Evolutionary conservation across 1,140 invertebrate species (phyloP).

Genomic region (Drosophila nebulosa): DNA sequence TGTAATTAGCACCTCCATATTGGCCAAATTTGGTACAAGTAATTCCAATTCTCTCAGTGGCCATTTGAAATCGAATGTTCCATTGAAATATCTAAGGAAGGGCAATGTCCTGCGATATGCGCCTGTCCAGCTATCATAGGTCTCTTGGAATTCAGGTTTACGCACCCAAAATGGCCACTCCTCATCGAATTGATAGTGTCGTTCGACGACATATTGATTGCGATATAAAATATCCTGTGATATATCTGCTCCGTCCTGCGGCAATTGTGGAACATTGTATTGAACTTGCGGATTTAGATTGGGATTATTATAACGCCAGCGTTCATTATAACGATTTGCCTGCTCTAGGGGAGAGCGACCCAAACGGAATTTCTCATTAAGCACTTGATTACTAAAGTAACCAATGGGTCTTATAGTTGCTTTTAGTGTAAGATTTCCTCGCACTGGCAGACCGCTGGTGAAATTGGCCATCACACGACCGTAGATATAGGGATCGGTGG

Average conservation of each 20-base stretch:
- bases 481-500: conserved; percentile 89
- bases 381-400: conserved; percentile 82
- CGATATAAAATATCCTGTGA: conserved; percentile 77
- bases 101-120: conserved; percentile 83
- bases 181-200: conserved; percentile 90
- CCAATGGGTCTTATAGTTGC: conserved; percentile 88
- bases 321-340: conserved; percentile 54
- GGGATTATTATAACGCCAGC: conserved; percentile 59
- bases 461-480: conserved; percentile 96
- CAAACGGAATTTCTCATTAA: conserved; percentile 78
- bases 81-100: conserved; percentile 90
- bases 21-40: conserved; percentile 85
- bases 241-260: conserved; percentile 55
- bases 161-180: conserved; percentile 89
- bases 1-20: conserved; percentile 92
- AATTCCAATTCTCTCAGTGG: conserved; percentile 89
- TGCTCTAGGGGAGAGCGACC: conserved; percentile 72
- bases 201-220: conserved; percentile 84
- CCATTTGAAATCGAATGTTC: conserved; percentile 92
- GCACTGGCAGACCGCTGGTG: conserved; percentile 91
- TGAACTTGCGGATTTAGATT: conserved; percentile 57
- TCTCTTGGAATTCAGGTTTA: conserved; percentile 81
- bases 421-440: conserved; percentile 92
- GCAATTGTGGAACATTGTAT: conserved; percentile 43
- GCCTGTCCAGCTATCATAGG: conserved; percentile 67